A percentile compares a stretch with the other conserved stretches of the same genome.
Evolutionary conservation across 2,888 invertebrate genomes (phyloP).

Genomic region (Agrilus biguttatus): DNA sequence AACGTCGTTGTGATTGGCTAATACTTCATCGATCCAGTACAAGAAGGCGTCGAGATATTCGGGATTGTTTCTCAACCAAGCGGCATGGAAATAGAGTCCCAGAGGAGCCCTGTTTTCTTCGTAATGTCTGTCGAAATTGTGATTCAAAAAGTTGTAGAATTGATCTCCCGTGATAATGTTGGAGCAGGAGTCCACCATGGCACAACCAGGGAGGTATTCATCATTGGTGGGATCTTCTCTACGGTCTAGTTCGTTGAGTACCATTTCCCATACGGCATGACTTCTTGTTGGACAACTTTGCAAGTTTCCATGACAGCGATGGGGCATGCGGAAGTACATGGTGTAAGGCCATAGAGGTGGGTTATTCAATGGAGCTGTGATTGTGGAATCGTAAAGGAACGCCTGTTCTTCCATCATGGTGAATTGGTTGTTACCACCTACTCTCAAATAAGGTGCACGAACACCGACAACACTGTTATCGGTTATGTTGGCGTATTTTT

Average conservation of each 20-base stretch:
- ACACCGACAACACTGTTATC: slow-evolving; percentile 87
- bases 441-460: slow-evolving; percentile 76
- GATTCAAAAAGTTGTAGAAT: slow-evolving; percentile 86
- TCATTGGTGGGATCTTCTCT: slow-evolving; percentile 82
- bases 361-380: slow-evolving; percentile 80
- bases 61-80: slow-evolving; percentile 85
- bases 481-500: slow-evolving; percentile 78
- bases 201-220: slow-evolving; percentile 80
- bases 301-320: slow-evolving; percentile 82
- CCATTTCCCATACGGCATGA: slow-evolving; percentile 94
- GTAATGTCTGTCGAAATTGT: slow-evolving; percentile 87
- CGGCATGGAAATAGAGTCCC: slow-evolving; percentile 86
- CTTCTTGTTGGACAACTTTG: slow-evolving; percentile 85
- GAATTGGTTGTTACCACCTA: slow-evolving; percentile 92
- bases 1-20: slow-evolving; percentile 75
- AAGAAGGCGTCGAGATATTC: slow-evolving; percentile 85
- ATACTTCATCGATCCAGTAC: slow-evolving; percentile 83
- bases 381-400: slow-evolving; percentile 90
- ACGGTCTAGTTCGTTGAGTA: slow-evolving; percentile 85
- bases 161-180: slow-evolving; percentile 85
- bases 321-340: slow-evolving; percentile 94
- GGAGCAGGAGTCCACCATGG: slow-evolving; percentile 91
- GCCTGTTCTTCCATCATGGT: slow-evolving; percentile 96
- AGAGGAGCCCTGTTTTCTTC: slow-evolving; percentile 79
- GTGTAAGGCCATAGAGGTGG: slow-evolving; percentile 97